Evolutionary conservation across 2,113 vertebrate genomes (phyloP), one percentile per base, ranked within the genome.

Genomic region (Grus americana): DNA sequence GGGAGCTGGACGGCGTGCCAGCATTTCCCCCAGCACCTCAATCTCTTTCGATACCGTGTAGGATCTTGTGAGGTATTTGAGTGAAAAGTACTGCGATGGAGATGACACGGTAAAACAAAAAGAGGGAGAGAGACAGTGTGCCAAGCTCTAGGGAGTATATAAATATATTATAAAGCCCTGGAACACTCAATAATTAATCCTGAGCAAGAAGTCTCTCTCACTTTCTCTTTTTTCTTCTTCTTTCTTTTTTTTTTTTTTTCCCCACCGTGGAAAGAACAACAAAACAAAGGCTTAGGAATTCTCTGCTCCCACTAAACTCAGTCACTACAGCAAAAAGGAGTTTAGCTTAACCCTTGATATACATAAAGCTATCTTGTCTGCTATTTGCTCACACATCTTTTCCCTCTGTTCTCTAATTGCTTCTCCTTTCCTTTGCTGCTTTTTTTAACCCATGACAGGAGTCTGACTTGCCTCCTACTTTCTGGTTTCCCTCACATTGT

Each of bases 101-200:
- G 38, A 82, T 55, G 30, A 57, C 65, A 84, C 14, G 62, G 46
- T 79, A 87, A 87, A 92, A 91, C 26, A 79, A 16, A 81, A 90
- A 67, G 22, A 50, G 18, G 46, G 52, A 32, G 20, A 68, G 59
- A 76, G 42, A 23, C 7, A 38, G 38, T 3, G 13, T 61, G 57
- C 14, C 20, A 38, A 24, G 26, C 62, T 90, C 79, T 58, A 54
- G 63, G 67, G 71, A 94, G n/a, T 66, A n/a, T 66, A 96, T 94
- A 92, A 94, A 97, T 97, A 91, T 93, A 88, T 93, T 79, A 95
- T 93, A 87, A 93, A 95, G 54, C 66, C 55, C 58, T 91, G 86
- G 58, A 95, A 79, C 18, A 36, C 66, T 96, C 86, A 94, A 89
- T 95, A 93, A 96, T 97, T 97, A 91, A 95, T 95, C 78, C 66